Evolutionary conservation across 1,140 invertebrate genomes (phyloP), one percentile per base, ranked within the genome.

Genomic region (Bombyx mori): DNA sequence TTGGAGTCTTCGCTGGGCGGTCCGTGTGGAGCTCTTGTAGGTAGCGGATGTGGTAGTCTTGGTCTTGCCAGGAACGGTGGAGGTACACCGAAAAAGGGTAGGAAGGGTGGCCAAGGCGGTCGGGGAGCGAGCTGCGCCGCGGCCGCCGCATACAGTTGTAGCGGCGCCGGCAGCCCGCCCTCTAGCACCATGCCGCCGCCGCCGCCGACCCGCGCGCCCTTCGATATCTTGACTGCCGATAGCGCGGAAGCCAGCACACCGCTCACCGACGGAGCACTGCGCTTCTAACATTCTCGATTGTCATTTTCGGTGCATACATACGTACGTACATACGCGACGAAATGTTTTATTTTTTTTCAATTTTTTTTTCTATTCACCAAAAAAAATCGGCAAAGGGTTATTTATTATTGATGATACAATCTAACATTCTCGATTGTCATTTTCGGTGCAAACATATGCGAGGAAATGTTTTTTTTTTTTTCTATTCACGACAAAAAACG

Each of bases 1-100:
- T 90, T 90, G 26, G 89, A 90, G 60, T 89, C 89, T 56, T 90
- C 89, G 58, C 89, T 90, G n/a, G 89, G 89, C 56, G 89, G 81
- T 42, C 81, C 84, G 54, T 85, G 82, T 0, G 81, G 79, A 18
- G 82, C 80, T n/a, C 82, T 63, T 10, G 68, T 57, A 10, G 78
- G 75, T 64, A 76, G 35, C 9, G 80, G 79, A 50, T 82, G 81
- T 26, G 81, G 81, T 22, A 77, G 78, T 73, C 69, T 76, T 56
- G 69, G 88, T 69, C 70, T 77, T 71, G 82, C 60, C 45, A 87
- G 66, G 58, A 88, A 88, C 62, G 84, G 84, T 58, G 80, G 88
- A 3, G 89, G 89, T 7, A 90, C 88, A 26, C 89, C 89, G 68
- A 90, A 86, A 64, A 86, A 90, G 42, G 89, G 89, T 48, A 90